Evolutionary conservation across 2,113 vertebrate genomes (phyloP).

Genomic region (Rhinolophus sinicus): DNA sequence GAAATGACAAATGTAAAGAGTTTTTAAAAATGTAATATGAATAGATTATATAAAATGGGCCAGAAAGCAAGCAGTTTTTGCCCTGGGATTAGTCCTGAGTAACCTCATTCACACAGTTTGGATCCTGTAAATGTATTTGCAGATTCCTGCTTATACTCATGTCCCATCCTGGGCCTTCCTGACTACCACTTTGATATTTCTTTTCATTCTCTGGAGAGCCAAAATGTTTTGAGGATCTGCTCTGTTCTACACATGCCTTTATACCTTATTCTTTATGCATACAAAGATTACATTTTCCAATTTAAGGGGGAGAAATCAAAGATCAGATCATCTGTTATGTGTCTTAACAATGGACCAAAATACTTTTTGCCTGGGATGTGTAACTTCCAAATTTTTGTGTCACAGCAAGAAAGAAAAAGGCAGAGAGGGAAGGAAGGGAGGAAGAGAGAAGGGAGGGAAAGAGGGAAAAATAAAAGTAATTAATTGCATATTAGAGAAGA

Average conservation of each 20-base stretch:
- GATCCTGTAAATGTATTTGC: background rate
- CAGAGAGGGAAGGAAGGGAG: background rate
- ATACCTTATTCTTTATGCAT: background rate
- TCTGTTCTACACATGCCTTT: background rate
- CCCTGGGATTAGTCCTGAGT: background rate
- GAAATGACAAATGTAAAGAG: background rate
- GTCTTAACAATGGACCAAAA: background rate
- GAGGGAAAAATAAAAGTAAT: background rate
- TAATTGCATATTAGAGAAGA: background rate
- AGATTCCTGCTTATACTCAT: constrained; percentile 27
- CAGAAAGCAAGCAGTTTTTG: background rate
- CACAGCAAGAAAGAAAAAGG: background rate
- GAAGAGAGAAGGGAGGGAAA: background rate
- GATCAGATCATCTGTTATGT: background rate
- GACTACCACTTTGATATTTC: background rate
- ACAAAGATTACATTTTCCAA: background rate
- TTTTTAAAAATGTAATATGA: constrained; percentile 1
- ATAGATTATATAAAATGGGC: constrained; percentile 12
- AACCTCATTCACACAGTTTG: background rate
- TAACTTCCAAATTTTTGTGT: background rate
- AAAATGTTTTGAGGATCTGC: background rate
- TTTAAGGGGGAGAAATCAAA: background rate
- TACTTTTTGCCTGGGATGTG: background rate
- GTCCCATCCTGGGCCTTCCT: background rate
- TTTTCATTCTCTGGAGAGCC: background rate